phyloP scores from a whole-genome alignment of 1,140 invertebrate genomes.

The Brachionus calyciflorus region DNA sequence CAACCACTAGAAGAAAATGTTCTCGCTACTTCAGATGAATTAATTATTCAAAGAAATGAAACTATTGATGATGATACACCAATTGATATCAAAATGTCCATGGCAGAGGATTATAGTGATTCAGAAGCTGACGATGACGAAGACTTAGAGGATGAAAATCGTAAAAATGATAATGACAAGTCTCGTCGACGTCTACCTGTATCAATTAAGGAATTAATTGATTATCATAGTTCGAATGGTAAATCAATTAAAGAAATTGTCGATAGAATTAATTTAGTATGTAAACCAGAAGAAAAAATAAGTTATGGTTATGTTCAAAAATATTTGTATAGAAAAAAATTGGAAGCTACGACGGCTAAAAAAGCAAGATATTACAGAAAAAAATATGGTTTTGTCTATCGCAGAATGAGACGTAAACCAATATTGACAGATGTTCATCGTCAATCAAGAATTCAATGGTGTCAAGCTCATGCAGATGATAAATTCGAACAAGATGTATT shows the following conservation, averaged over 20 bases:
- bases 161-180: slow-evolving; percentile 5
- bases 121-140: slow-evolving; percentile 14
- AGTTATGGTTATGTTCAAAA: slow-evolving; percentile 45
- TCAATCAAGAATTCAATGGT: slow-evolving; percentile 28
- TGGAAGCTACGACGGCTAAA: slow-evolving; percentile 40
- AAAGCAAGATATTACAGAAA: slow-evolving; percentile 37
- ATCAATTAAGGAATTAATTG: slow-evolving; percentile 38
- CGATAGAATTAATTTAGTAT: slow-evolving; percentile 24
- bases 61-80: not conserved
- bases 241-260: slow-evolving; percentile 46
- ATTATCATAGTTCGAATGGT: slow-evolving; percentile 37
- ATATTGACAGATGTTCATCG: slow-evolving; percentile 37
- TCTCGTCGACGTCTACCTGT: slow-evolving; percentile 9
- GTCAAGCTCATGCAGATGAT: slow-evolving; percentile 14
- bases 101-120: slow-evolving; percentile 13
- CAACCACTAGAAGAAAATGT: slow-evolving; percentile 27
- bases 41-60: slow-evolving; percentile 29
- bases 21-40: not conserved
- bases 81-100: not conserved
- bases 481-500: slow-evolving; percentile 26
- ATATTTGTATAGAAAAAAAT: slow-evolving; percentile 34
- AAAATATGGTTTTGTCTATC: slow-evolving; percentile 42
- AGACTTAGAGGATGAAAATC: slow-evolving; percentile 12
- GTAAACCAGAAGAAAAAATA: slow-evolving; percentile 41
- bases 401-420: slow-evolving; percentile 36